These are phyloP conservation scores for Cotesia typhae DNA, from an alignment of 1,140 invertebrate species.

Conservation along the genomic window DNA sequence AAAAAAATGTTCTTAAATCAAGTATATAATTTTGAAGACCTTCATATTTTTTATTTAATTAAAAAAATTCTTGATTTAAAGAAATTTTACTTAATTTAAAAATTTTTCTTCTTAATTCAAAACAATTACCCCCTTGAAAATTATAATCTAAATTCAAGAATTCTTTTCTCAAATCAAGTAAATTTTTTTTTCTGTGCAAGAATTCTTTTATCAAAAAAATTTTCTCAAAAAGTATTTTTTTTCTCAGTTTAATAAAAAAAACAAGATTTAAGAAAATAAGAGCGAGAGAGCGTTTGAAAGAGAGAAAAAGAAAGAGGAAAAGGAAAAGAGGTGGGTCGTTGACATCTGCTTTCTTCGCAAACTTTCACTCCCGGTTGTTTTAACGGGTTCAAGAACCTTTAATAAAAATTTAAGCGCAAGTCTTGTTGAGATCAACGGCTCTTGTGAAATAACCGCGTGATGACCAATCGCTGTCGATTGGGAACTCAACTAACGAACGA, in stretches of 20 bases:
- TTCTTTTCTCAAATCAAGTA: no score
- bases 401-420: slow-evolving; percentile 31
- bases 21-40: no score
- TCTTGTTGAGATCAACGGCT: slow-evolving; percentile 16
- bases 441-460: slow-evolving; percentile 13
- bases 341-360: slow-evolving; percentile 33
- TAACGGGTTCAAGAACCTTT: slow-evolving; percentile 33
- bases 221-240: no score
- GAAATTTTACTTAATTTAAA: no score
- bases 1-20: no score
- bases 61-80: no score
- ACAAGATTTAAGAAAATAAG: not conserved
- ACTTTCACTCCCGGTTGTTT: slow-evolving; percentile 20
- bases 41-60: no score
- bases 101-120: no score
- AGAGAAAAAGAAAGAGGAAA: slow-evolving; percentile 6
- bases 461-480: slow-evolving; percentile 24
- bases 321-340: slow-evolving; percentile 7
- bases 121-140: no score
- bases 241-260: not conserved
- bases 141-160: no score
- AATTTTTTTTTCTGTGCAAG: no score
- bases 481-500: not conserved
- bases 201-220: no score
- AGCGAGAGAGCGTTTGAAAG: not conserved